Conservation (phyloP, 1,140 invertebrate species). For the Habropoda laboriosa region DNA sequence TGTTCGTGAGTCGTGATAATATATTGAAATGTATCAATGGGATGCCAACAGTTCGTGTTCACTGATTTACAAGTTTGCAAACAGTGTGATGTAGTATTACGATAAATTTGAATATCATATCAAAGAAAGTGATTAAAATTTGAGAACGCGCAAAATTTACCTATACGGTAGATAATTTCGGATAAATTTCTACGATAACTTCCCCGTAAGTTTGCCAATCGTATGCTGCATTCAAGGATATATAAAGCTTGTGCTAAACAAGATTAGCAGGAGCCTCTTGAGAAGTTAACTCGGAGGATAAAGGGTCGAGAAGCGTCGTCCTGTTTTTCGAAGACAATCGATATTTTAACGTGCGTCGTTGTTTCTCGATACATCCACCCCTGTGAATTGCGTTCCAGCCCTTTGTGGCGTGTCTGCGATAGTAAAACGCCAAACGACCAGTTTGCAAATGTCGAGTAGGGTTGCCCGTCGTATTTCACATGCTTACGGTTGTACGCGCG, state of each 20-base stretch:
- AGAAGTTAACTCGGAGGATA: background rate
- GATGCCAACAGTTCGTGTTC: no score
- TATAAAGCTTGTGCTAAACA: background rate
- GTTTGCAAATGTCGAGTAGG: conserved; percentile 42
- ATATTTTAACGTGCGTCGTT: background rate
- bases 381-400: background rate
- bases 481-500: background rate
- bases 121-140: no score
- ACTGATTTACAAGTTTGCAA: no score
- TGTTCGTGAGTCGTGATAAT: no score
- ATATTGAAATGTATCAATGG: no score
- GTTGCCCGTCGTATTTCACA: conserved; percentile 52
- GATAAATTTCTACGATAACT: background rate
- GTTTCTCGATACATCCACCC: background rate
- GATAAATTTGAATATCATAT: no score
- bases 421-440: conserved; percentile 16
- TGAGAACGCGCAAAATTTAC: no score
- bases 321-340: background rate
- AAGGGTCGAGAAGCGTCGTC: background rate
- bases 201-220: background rate
- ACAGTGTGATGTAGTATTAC: no score
- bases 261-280: background rate
- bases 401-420: no score
- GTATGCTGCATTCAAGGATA: no score
- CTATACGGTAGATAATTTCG: background rate